Evolutionary conservation across 1,140 invertebrate genomes (phyloP).

Genomic region (Drosophila mojavensis): DNA sequence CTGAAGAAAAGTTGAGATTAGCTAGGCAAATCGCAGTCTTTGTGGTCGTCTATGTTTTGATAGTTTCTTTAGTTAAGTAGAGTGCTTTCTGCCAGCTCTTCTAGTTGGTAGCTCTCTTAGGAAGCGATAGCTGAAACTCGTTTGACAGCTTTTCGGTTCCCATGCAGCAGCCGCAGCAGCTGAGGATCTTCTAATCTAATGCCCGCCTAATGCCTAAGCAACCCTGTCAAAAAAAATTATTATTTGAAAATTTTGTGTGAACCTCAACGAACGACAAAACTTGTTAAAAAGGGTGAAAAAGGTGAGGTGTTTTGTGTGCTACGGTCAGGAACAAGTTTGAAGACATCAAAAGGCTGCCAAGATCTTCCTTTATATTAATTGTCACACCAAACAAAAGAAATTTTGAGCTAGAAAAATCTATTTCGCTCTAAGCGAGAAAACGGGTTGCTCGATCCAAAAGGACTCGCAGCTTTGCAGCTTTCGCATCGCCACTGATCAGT

Average conservation of each 20-base stretch:
- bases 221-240: slow-evolving; percentile 59
- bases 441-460: slow-evolving; percentile 41
- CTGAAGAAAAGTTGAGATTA: background rate
- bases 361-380: slow-evolving; percentile 77
- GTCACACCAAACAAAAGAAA: slow-evolving; percentile 68
- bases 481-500: slow-evolving; percentile 60
- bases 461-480: slow-evolving; percentile 31
- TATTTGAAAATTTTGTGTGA: slow-evolving; percentile 64
- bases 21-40: no score
- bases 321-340: slow-evolving; percentile 67
- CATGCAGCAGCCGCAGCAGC: slow-evolving; percentile 53
- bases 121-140: slow-evolving; percentile 44
- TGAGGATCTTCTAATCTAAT: slow-evolving; percentile 30
- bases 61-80: background rate
- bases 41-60: background rate
- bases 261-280: slow-evolving; percentile 54
- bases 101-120: slow-evolving; percentile 6
- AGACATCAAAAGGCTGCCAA: slow-evolving; percentile 61
- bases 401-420: slow-evolving; percentile 55
- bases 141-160: slow-evolving; percentile 71
- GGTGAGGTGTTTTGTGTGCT: slow-evolving; percentile 61
- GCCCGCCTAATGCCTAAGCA: slow-evolving; percentile 41
- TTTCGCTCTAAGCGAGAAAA: slow-evolving; percentile 51
- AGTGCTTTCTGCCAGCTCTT: background rate
- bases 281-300: slow-evolving; percentile 68